Percentiles rank a stretch among this genome's conserved stretches.
Evolutionary conservation across 2,888 invertebrate genomes (phyloP).

Genomic region (Sminthurinus aureus): DNA sequence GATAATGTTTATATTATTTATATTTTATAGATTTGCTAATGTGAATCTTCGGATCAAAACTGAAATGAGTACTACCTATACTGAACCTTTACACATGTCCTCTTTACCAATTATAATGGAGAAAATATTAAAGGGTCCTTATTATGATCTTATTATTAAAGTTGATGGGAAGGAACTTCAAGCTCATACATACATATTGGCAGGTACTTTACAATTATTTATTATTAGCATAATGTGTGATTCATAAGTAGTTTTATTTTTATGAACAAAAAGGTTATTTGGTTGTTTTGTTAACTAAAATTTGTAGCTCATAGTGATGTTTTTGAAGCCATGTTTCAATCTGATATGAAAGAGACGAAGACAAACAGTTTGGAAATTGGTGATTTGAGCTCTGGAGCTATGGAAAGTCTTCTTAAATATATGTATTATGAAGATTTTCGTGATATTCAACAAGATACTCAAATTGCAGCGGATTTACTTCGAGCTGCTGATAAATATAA

Average conservation of each 20-base stretch:
- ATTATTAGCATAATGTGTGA: too few species aligned
- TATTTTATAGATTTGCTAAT: too few species aligned
- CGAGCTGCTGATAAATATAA: conserved; percentile 35
- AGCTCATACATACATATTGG: conserved; percentile 34
- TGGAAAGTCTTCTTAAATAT: conserved; percentile 25
- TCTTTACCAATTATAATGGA: conserved; percentile 10
- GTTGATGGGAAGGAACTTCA: conserved; percentile 9
- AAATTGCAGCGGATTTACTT: conserved; percentile 26
- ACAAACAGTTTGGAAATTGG: conserved; percentile 1
- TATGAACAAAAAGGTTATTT: too few species aligned
- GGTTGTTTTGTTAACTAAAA: too few species aligned
- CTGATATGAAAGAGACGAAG: conserved; percentile 27
- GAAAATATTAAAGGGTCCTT: conserved; percentile 13
- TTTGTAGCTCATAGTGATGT: conserved; percentile 33
- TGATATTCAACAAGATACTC: conserved; percentile 25
- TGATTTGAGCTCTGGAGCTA: conserved; percentile 13
- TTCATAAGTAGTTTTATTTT: too few species aligned
- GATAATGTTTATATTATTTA: too few species aligned
- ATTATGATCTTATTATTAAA: conserved; percentile 15
- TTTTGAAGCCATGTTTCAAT: conserved; percentile 27
- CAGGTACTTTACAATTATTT: too few species aligned
- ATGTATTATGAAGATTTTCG: conserved; percentile 29
- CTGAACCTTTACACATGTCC: conserved; percentile 10
- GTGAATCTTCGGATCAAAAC: too few species aligned
- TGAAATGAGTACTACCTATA: conserved; percentile 20